A percentile compares a stretch with the other conserved stretches of the same genome.
These are phyloP conservation scores for Pseudomyrmex concolor DNA, from an alignment of 1,140 invertebrate species.

Conservation along the genomic window DNA sequence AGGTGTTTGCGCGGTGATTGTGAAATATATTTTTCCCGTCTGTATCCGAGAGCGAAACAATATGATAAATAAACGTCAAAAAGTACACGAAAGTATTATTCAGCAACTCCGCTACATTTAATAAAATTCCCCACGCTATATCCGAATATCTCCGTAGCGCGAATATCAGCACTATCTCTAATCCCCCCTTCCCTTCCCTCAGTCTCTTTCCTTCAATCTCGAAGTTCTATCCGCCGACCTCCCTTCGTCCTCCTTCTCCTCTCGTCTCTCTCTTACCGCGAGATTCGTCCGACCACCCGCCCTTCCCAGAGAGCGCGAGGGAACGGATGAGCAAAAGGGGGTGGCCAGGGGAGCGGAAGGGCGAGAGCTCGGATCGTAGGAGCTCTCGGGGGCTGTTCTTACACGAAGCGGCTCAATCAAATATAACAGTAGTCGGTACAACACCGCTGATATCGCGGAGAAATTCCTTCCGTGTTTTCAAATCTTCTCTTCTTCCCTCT, in stretches of 20 bases:
- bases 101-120: constrained; percentile 41
- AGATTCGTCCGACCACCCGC: constrained; percentile 33
- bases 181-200: constrained; percentile 59
- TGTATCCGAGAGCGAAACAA: constrained; percentile 23
- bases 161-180: constrained; percentile 74
- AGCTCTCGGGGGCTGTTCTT: constrained; percentile 73
- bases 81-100: constrained; percentile 49
- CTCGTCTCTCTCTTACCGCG: constrained; percentile 54
- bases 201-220: constrained; percentile 73
- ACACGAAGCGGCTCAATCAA: constrained; percentile 79
- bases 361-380: constrained; percentile 41
- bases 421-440: constrained; percentile 76
- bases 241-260: constrained; percentile 3
- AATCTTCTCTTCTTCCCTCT: constrained; percentile 52
- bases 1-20: constrained; percentile 41
- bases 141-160: constrained; percentile 57
- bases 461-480: constrained; percentile 71
- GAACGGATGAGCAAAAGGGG: constrained; percentile 66
- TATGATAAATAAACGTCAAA: constrained; percentile 52
- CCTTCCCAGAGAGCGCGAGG: constrained; percentile 58
- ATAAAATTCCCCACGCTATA: constrained; percentile 25
- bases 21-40: constrained; percentile 31
- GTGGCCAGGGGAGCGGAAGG: constrained; percentile 38
- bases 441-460: constrained; percentile 69
- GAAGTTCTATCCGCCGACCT: constrained; percentile 64